Percentiles rank a stretch among this genome's conserved stretches.
These are phyloP conservation scores for Anthoscopus minutus DNA, from an alignment of 2,113 vertebrate species.

Conservation along the genomic window DNA sequence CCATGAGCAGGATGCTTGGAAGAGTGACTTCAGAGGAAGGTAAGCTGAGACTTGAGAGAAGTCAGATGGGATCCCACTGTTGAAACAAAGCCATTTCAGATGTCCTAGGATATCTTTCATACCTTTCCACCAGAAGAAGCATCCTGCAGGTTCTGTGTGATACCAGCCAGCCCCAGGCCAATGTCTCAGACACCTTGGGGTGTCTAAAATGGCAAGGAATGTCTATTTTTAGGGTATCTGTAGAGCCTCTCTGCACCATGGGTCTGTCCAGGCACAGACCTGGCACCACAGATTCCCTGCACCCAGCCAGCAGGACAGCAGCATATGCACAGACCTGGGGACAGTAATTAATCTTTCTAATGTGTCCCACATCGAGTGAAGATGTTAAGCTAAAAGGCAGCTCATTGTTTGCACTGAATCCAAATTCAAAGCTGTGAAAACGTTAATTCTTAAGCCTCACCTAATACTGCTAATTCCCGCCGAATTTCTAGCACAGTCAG, in stretches of 20 bases:
- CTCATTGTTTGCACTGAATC: neutral
- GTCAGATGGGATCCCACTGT: neutral
- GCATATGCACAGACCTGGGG: neutral
- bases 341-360: neutral
- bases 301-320: neutral
- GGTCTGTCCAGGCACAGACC: neutral
- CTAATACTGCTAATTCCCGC: neutral
- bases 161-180: neutral
- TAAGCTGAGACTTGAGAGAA: neutral
- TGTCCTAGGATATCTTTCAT: neutral
- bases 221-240: neutral
- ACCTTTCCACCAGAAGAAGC: neutral
- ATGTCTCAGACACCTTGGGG: fast-evolving
- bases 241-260: fast-evolving
- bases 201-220: neutral
- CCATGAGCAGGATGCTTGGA: neutral
- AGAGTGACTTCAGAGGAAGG: neutral
- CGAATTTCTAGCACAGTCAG: constrained; percentile 2
- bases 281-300: neutral
- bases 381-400: constrained; percentile 1
- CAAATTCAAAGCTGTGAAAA: neutral
- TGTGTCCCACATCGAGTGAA: neutral
- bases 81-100: neutral
- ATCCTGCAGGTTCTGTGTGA: neutral
- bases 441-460: neutral